phyloP scores from a whole-genome alignment of 2,888 invertebrate genomes.

The Lordiphosa fenestrarum region DNA sequence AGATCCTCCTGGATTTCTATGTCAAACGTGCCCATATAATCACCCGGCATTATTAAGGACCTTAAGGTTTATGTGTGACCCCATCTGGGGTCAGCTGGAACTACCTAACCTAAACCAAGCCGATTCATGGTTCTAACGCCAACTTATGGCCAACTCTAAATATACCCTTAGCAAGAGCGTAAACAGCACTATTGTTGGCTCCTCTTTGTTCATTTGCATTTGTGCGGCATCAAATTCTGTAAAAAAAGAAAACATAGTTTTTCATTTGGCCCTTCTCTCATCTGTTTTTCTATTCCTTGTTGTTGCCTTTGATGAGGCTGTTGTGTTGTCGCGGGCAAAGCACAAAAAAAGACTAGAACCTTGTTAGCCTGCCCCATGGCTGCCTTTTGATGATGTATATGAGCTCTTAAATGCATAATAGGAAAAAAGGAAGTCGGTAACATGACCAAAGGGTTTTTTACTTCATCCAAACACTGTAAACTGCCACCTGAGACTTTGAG shows the following conservation, averaged over 20 bases:
- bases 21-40: no score
- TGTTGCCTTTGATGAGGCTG: conserved; percentile 12
- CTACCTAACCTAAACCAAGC: no score
- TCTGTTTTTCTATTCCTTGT: not conserved
- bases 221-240: conserved; percentile 20
- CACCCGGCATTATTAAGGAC: no score
- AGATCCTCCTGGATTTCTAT: no score
- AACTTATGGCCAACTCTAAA: no score
- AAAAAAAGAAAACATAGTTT: conserved; percentile 7
- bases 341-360: conserved; percentile 1
- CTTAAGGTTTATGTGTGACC: no score
- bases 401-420: conserved; percentile 8
- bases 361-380: not conserved
- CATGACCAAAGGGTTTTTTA: not conserved
- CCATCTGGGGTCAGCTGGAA: no score
- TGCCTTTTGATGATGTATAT: conserved; percentile 6
- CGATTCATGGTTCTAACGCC: no score
- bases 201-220: conserved; percentile 14
- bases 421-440: conserved; percentile 1
- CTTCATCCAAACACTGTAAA: not conserved
- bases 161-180: not conserved
- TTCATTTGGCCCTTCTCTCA: conserved; percentile 1
- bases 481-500: not conserved
- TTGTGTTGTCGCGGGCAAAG: conserved; percentile 14
- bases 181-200: conserved; percentile 9